Base-by-base conservation (phyloP, 2,113 vertebrate species). In the Lipophrys pholis region DNA sequence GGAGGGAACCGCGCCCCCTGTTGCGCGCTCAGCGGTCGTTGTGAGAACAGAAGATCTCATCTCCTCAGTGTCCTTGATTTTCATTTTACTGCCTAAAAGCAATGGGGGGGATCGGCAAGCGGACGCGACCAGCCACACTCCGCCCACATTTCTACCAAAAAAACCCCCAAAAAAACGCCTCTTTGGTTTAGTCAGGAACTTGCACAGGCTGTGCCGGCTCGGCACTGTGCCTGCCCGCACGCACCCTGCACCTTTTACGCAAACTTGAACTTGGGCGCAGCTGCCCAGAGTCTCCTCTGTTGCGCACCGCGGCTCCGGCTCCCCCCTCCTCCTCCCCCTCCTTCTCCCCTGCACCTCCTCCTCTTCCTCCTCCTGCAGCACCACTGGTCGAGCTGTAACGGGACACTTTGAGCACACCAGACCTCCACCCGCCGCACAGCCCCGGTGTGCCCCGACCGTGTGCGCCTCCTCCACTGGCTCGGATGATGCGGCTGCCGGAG, bases 361-460 rank as follows among this genome's bases (percentile, higher is more conserved):
- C 66, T 57, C 57, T 57, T 64, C 70, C 76, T 78, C 67, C 83
- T 77, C 53, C 87, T 61, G 83, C 87, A 82, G 74, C 79, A 84
- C 45, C 73, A 51, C 76, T 52, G 60, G 16, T 57, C 15, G 76
- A 82, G 69, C 87, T 81, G 84, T 80, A 87, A 81, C 88, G 89
- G 90, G 90, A 91, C 89, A 90, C 89, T 87, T n/a, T 36, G 11
- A 56, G 69, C 63, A 52, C 82, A 73, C 64, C 67, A 12, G 56
- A 56, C 49, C 81, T 64, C 46, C 5, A 21, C 63, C 49, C 52
- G 64, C 71, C 60, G 41, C 73, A 57, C 68, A 6, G 65, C 68
- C 6, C 52, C 41, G 41, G 14, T 7, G 39, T 62, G 59, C 46
- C 21, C 70, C 11, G 51, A 49, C 55, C 11, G 73, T 46, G 38